These are phyloP conservation scores for Oryzias woworae DNA, from an alignment of 2,113 vertebrate genomes.

Conservation along the genomic window DNA sequence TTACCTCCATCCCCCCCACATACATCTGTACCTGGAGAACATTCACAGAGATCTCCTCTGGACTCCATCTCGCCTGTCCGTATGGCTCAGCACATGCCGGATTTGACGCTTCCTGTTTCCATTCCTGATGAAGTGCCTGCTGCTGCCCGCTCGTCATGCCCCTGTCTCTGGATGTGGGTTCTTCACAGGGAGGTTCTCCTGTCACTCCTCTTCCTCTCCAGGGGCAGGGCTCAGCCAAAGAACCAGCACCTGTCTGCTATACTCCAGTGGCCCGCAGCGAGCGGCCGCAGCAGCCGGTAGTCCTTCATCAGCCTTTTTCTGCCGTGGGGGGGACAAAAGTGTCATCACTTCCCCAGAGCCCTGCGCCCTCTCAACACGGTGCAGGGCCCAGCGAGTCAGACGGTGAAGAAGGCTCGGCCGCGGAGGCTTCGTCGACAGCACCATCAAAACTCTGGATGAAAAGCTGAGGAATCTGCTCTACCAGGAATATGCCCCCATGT, in stretches of 20 bases:
- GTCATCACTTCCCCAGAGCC: conserved; percentile 83
- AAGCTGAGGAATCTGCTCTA: conserved; percentile 94
- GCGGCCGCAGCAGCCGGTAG: conserved; percentile 66
- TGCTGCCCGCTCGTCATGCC: conserved; percentile 76
- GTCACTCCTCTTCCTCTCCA: conserved; percentile 60
- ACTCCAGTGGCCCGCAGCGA: conserved; percentile 50
- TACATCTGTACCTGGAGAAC: conserved; percentile 50
- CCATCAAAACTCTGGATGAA: conserved; percentile 95
- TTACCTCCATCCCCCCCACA: conserved; percentile 42
- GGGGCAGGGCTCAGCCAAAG: conserved; percentile 43
- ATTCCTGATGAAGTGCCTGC: conserved; percentile 71
- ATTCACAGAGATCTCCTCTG: conserved; percentile 42
- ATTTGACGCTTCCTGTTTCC: conserved; percentile 61
- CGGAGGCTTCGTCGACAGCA: conserved; percentile 91
- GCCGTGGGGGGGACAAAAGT: conserved; percentile 66
- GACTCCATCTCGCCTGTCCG: conserved; percentile 60
- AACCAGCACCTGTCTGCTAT: conserved; percentile 64
- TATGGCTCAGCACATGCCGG: conserved; percentile 48
- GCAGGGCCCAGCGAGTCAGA: conserved; percentile 82
- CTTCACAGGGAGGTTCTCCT: conserved; percentile 57
- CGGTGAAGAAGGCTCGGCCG: conserved; percentile 85
- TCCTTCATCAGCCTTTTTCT: conserved; percentile 78
- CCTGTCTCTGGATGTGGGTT: conserved; percentile 65
- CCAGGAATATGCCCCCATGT: conserved; percentile 91
- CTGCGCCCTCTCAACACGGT: conserved; percentile 64